Percentiles rank a stretch among this genome's conserved stretches.
These are phyloP conservation scores for Tiliacea citrago DNA, from an alignment of 2,888 invertebrate species.

Conservation along the genomic window DNA sequence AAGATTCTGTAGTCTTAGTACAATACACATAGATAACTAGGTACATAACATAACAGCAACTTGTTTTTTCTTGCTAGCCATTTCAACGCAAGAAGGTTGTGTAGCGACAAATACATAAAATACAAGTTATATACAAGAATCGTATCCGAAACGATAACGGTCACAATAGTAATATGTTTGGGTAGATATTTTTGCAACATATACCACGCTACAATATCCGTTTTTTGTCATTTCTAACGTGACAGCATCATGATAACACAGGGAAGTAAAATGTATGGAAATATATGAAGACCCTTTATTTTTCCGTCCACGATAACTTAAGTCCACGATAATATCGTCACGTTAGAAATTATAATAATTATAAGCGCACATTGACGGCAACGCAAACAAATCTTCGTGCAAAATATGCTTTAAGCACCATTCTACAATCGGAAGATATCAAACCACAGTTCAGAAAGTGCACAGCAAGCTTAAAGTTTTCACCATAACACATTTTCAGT, in stretches of 20 bases:
- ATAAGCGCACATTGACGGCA: no score
- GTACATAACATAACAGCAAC: neutral
- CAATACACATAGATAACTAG: neutral
- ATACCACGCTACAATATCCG: neutral
- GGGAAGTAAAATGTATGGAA: no score
- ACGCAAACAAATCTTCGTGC: neutral
- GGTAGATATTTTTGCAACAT: neutral
- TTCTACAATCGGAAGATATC: neutral
- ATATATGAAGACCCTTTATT: no score
- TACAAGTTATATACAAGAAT: neutral
- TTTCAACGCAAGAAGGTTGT: neutral
- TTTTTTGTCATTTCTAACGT: no score
- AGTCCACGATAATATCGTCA: no score
- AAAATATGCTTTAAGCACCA: neutral
- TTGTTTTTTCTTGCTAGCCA: neutral
- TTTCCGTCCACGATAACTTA: no score
- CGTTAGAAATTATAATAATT: no score
- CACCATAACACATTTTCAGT: slow-evolving; percentile 2
- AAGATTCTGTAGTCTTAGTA: neutral
- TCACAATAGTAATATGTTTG: neutral
- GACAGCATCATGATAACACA: neutral
- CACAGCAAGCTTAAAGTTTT: slow-evolving; percentile 3
- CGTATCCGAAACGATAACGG: neutral
- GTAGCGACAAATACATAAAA: neutral
- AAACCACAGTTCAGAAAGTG: slow-evolving; percentile 16